Base-by-base conservation (phyloP, 1,140 invertebrate genomes). In the Trypoxylus dichotomus region DNA sequence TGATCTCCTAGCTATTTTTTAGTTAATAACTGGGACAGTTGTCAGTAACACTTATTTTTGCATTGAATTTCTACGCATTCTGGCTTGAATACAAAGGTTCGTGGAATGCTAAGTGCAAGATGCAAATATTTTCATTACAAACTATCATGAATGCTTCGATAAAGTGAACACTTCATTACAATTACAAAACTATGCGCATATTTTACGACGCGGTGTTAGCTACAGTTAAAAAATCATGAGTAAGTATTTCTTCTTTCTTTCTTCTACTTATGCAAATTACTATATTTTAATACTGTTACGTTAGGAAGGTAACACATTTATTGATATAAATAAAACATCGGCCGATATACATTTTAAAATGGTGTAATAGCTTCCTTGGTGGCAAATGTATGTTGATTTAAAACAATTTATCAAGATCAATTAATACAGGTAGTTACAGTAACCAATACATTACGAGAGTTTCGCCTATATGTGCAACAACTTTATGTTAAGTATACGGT, bases 141-240 rank as follows among this genome's bases (percentile, higher is more conserved):
- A 37, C 5, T 5, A 37, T 8, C 10, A 37, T 37, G 32, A 37
- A 37, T 37, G 32, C 32, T 37, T 8, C 32, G 32, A 37, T 37
- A 37, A 37, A 37, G 10, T 5, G 32, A 37, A 37, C 32, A 37
- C 32, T 37, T 37, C 32, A 68, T 68, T 68, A 68, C 27, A 29
- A 27, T 68, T 68, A 68, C 60, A 68, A 68, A 68, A 68, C 60
- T 68, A 68, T 68, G 60, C 60, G 60, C 60, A 68, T 68, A 68
- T 27, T 24, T 68, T 68, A 68, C 47, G 0, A 15, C 19, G 19
- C 19, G 19, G 15, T 54, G 19, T 54, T 2, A 10, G 24, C 60
- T 68, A 5, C 60, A 68, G 27, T 24, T 24, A 68, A 13, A 68
- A 27, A 68, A 24, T 29, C 21, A 15, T 29, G 27, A 68, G 27